Conservation (phyloP, 2,113 vertebrate genomes). For the Psilopogon haemacephalus region DNA sequence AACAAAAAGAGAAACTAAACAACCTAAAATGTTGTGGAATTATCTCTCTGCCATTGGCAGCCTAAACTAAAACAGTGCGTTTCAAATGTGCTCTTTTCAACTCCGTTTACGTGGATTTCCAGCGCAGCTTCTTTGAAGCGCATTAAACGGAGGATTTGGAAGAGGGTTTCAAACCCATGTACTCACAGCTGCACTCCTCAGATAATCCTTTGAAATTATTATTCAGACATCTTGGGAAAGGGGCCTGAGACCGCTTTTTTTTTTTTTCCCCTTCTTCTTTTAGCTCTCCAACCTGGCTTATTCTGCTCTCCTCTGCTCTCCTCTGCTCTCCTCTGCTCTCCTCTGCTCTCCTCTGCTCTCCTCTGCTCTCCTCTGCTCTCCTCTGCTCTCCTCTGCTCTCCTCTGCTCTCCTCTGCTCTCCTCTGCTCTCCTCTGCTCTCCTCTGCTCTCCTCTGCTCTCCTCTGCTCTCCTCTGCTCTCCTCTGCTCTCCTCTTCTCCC, state of each 20-base stretch:
- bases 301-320: too few species aligned
- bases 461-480: too few species aligned
- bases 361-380: too few species aligned
- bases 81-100: not conserved
- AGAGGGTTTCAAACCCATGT: not conserved
- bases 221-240: not conserved
- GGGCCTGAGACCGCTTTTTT: not conserved
- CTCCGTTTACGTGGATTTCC: not conserved
- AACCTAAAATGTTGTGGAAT: not conserved
- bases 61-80: not conserved
- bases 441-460: too few species aligned
- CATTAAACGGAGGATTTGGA: not conserved
- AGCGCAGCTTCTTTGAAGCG: not conserved
- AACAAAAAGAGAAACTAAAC: not conserved
- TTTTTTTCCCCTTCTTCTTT: too few species aligned
- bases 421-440: too few species aligned
- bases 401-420: too few species aligned
- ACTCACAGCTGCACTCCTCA: not conserved
- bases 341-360: too few species aligned
- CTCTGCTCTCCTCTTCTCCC: too few species aligned
- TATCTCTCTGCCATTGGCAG: not conserved
- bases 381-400: too few species aligned
- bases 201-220: not conserved
- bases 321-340: too few species aligned
- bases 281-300: too few species aligned